Conservation (phyloP, 1,140 invertebrate species). For the Drosophila hydei region DNA sequence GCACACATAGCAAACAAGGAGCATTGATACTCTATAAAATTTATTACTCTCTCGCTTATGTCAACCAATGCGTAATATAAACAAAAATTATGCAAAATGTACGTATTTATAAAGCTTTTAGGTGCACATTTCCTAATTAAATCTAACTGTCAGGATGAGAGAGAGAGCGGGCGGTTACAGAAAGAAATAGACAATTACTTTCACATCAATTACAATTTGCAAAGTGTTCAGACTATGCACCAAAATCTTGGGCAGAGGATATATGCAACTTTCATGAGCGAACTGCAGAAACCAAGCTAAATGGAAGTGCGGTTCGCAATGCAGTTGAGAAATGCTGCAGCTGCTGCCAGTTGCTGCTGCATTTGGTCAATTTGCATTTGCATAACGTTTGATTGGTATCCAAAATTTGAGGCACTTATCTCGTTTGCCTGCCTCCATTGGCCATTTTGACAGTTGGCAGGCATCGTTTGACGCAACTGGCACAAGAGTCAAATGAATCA, state of each 20-base stretch:
- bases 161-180: background rate
- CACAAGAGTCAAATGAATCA: constrained; percentile 47
- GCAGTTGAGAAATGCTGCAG: constrained; percentile 44
- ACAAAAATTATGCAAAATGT: constrained; percentile 46
- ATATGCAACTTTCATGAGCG: constrained; percentile 67
- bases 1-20: too few species aligned
- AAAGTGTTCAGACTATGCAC: constrained; percentile 23
- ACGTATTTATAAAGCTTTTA: constrained; percentile 46
- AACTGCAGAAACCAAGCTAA: constrained; percentile 53
- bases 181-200: background rate
- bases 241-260: constrained; percentile 45
- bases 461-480: constrained; percentile 61
- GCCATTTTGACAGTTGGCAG: constrained; percentile 46
- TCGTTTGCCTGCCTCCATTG: constrained; percentile 6
- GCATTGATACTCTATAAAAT: too few species aligned
- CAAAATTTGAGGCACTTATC: constrained; percentile 35
- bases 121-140: constrained; percentile 61
- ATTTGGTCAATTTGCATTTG: constrained; percentile 77
- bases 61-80: background rate
- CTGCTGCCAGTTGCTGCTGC: constrained; percentile 55
- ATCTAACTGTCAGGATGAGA: constrained; percentile 43
- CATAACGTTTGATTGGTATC: constrained; percentile 71
- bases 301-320: constrained; percentile 70
- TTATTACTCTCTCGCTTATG: background rate
- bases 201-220: constrained; percentile 73